Evolutionary conservation across 2,888 invertebrate genomes (phyloP).

Genomic region (Hydraecia micacea): DNA sequence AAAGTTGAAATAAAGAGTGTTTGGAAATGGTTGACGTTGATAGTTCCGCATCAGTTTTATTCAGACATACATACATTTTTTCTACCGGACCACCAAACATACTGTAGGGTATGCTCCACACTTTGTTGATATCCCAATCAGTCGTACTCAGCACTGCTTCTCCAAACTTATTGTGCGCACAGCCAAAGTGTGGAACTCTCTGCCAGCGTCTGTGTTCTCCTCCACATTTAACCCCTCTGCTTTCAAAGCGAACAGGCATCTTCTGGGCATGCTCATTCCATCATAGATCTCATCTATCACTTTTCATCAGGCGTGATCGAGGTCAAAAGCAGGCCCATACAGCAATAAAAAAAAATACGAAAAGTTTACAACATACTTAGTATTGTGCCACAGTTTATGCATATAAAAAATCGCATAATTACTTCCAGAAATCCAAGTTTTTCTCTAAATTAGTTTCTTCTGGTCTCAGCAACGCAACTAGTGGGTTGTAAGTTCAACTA

Average conservation of each 20-base stretch:
- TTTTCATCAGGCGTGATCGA: no score
- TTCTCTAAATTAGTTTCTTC: neutral
- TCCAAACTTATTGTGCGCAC: neutral
- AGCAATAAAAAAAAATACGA: neutral
- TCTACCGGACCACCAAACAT: no score
- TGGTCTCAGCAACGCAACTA: neutral
- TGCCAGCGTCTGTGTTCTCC: neutral
- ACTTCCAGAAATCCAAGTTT: neutral
- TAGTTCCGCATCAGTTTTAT: neutral
- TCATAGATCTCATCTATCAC: neutral
- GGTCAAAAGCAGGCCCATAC: no score
- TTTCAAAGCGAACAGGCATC: neutral
- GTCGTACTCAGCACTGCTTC: neutral
- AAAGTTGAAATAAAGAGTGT: neutral
- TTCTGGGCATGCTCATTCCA: neutral
- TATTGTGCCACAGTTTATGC: neutral
- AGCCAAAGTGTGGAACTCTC: neutral
- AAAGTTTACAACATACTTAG: no score
- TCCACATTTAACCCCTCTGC: neutral
- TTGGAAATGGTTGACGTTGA: neutral
- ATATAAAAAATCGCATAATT: neutral
- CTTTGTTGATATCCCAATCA: neutral
- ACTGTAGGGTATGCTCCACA: no score
- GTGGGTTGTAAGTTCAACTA: neutral
- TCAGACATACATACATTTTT: no score